Evolutionary conservation across 2,888 invertebrate species (phyloP).

Genomic region (Uropetala carovei): DNA sequence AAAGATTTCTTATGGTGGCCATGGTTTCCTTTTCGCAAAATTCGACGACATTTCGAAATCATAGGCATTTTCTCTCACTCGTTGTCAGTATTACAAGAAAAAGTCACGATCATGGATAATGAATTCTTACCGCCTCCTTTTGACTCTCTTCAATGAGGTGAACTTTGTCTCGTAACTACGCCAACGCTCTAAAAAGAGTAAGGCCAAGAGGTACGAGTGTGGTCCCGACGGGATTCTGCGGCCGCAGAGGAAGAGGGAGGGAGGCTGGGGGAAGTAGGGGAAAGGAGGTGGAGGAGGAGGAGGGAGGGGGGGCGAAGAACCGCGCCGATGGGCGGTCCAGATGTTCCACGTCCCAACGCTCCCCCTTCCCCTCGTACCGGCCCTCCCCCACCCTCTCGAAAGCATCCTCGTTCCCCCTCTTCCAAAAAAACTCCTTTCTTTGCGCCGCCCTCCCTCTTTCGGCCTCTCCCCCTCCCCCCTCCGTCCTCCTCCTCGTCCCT

Average conservation of each 20-base stretch:
- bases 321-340: constrained; percentile 19
- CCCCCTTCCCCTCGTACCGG: background rate
- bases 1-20: too few species aligned
- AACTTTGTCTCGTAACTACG: background rate
- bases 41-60: too few species aligned
- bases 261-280: too few species aligned
- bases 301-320: background rate
- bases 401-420: background rate
- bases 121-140: background rate
- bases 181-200: background rate
- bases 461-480: too few species aligned
- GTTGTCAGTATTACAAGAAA: background rate
- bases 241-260: too few species aligned
- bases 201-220: background rate
- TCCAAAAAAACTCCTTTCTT: constrained; percentile 8
- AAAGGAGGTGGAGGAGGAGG: too few species aligned
- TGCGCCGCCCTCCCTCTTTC: background rate
- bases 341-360: constrained; percentile 23
- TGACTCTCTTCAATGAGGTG: background rate
- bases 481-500: too few species aligned
- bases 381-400: too few species aligned
- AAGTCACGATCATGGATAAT: background rate
- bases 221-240: background rate
- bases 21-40: too few species aligned
- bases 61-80: too few species aligned